Conservation (phyloP, 2,113 vertebrate species). For the Pterocles burchelli region DNA sequence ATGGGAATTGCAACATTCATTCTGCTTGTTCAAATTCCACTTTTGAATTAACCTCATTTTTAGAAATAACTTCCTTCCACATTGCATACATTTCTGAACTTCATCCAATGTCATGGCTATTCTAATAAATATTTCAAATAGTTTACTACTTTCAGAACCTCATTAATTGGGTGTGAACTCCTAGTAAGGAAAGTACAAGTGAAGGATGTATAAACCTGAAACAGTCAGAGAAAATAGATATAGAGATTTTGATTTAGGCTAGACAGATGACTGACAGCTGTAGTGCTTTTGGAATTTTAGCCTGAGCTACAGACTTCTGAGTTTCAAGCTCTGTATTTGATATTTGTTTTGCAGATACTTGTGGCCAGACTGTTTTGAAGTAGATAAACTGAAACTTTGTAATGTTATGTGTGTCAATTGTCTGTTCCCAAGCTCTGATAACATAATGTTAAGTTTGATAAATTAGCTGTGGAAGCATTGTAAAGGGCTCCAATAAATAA, state of each 20-base stretch:
- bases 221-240: background rate
- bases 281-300: background rate
- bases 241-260: background rate
- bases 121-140: background rate
- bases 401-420: background rate
- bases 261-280: background rate
- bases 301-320: background rate
- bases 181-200: background rate
- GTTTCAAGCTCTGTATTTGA: background rate
- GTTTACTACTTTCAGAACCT: background rate
- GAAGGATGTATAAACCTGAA: background rate
- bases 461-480: background rate
- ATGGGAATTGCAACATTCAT: background rate
- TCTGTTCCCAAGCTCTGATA: background rate
- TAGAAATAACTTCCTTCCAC: background rate
- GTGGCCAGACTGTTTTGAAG: background rate
- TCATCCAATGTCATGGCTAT: background rate
- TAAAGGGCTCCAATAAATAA: background rate
- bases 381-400: background rate
- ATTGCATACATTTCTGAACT: background rate
- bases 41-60: background rate
- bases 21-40: background rate
- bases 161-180: background rate
- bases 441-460: background rate
- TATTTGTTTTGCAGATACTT: background rate